phyloP scores from a whole-genome alignment of 23 tunicate species.

The Oikopleura albicans region DNA sequence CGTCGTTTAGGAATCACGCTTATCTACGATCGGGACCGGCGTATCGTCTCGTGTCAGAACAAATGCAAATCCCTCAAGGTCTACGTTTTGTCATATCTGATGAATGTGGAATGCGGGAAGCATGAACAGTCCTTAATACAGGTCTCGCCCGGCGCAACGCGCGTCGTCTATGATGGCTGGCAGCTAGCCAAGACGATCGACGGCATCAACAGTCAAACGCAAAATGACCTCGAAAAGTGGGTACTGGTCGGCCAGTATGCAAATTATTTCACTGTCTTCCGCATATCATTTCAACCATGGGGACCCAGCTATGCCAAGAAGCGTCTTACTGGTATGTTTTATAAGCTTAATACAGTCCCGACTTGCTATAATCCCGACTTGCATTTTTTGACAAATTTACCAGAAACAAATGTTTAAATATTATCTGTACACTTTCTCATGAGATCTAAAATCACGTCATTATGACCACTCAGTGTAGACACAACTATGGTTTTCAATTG shows the following conservation, averaged over 20 bases:
- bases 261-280: conserved; percentile 15
- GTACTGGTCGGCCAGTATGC: background rate
- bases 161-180: conserved; percentile 9
- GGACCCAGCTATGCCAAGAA: background rate
- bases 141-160: background rate
- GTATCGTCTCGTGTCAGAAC: background rate
- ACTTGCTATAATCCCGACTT: no score
- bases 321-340: background rate
- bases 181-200: conserved; percentile 15
- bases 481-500: no score
- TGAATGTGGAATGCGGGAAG: conserved; percentile 9
- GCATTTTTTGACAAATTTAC: no score
- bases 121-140: conserved; percentile 5
- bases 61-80: background rate
- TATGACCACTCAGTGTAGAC: no score
- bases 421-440: no score
- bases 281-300: conserved; percentile 7
- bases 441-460: no score
- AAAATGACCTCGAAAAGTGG: conserved; percentile 1
- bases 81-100: background rate
- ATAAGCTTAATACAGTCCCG: no score
- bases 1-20: background rate
- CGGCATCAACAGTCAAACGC: background rate
- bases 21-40: background rate
- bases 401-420: no score